phyloP scores from a whole-genome alignment of 2,888 invertebrate genomes.

The Polydrusus cervinus region DNA sequence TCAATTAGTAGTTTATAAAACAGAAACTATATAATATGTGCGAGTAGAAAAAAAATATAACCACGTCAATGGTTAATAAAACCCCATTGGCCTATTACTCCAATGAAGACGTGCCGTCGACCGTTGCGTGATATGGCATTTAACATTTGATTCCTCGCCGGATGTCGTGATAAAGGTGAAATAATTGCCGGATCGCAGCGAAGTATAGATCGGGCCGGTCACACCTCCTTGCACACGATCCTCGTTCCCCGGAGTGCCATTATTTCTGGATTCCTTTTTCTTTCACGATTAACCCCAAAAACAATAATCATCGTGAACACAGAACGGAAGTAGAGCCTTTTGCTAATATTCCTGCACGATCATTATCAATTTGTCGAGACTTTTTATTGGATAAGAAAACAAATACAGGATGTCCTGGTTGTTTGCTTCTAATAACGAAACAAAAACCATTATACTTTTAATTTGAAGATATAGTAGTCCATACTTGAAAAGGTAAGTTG shows the following conservation, averaged over 20 bases:
- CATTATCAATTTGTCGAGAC: background rate
- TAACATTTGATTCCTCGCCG: conserved; percentile 61
- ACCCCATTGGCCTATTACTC: conserved; percentile 9
- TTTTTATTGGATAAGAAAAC: background rate
- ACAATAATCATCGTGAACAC: conserved; percentile 55
- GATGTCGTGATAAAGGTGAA: conserved; percentile 63
- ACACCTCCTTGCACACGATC: conserved; percentile 63
- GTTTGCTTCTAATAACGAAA: too few relatives aligned
- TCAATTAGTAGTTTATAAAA: too few relatives aligned
- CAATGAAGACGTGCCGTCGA: conserved; percentile 60
- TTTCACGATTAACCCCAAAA: conserved; percentile 56
- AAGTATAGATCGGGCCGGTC: conserved; percentile 58
- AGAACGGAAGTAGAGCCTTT: background rate
- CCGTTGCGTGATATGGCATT: conserved; percentile 62
- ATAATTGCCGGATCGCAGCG: conserved; percentile 63
- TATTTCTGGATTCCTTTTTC: conserved; percentile 57
- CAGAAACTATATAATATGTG: too few relatives aligned
- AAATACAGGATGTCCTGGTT: too few relatives aligned
- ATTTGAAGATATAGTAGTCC: too few relatives aligned
- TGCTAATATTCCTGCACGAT: background rate
- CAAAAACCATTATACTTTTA: too few relatives aligned
- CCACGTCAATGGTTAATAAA: conserved; percentile 5
- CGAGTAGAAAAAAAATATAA: too few relatives aligned
- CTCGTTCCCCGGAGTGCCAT: conserved; percentile 58
- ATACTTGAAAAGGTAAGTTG: too few relatives aligned